Conservation (phyloP, 2,113 vertebrate genomes). For the Girardinichthys multiradiatus region DNA sequence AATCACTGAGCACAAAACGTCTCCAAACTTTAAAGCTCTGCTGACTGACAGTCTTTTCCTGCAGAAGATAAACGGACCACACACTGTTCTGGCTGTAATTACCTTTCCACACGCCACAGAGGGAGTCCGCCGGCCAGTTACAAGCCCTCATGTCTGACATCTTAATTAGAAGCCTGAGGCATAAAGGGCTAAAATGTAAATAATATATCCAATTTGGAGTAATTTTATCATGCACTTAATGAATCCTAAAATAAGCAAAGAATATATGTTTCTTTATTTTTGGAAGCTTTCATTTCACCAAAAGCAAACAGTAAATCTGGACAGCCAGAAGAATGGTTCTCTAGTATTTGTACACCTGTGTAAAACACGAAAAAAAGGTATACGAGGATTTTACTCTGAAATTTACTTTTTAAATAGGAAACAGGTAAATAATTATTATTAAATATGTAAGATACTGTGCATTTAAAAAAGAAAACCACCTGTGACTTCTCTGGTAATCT, state of each 20-base stretch:
- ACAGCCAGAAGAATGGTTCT: background rate
- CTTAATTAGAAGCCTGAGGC: constrained; percentile 14
- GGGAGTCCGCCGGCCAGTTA: constrained; percentile 13
- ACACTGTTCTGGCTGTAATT: constrained; percentile 20
- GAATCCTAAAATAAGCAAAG: background rate
- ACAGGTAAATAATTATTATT: background rate
- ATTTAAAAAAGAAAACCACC: background rate
- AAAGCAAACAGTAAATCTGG: background rate
- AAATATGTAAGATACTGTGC: too few relatives aligned
- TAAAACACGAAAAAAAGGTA: background rate
- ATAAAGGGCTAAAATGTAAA: background rate
- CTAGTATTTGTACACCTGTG: background rate
- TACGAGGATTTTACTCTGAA: background rate
- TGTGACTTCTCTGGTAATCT: too few relatives aligned
- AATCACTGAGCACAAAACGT: background rate
- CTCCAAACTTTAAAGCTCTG: background rate
- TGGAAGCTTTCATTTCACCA: background rate
- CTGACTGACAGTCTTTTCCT: background rate
- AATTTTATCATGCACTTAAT: background rate
- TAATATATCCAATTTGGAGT: background rate
- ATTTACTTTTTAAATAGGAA: background rate
- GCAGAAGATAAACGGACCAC: constrained; percentile 35
- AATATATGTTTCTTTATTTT: background rate
- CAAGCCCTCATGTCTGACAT: constrained; percentile 12
- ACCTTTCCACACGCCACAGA: constrained; percentile 18